Conservation (phyloP, 1,140 invertebrate genomes). For the Coenobita brevimanus region DNA sequence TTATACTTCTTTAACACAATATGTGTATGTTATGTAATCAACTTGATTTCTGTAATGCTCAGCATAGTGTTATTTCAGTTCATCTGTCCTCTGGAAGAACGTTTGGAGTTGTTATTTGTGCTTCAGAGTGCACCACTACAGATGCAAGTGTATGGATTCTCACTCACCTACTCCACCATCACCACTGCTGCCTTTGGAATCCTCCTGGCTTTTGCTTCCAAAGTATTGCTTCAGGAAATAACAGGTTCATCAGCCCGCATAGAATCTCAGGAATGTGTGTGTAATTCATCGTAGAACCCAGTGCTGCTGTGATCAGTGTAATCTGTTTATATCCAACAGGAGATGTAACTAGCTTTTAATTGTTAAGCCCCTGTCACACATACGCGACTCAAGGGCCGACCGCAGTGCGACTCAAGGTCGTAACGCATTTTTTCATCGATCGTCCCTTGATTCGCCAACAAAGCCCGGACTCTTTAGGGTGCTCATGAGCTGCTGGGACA, state of each 20-base stretch:
- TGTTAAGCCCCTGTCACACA: no score
- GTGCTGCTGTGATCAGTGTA: no score
- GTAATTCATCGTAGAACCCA: no score
- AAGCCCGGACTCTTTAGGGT: no score
- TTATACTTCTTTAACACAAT: background rate
- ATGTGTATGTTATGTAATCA: background rate
- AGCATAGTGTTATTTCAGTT: slow-evolving; percentile 47
- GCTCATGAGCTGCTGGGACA: no score
- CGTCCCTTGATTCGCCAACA: no score
- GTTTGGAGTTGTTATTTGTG: slow-evolving; percentile 58
- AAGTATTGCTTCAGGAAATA: slow-evolving; percentile 58
- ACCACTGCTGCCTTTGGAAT: slow-evolving; percentile 62
- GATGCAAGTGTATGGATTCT: slow-evolving; percentile 62
- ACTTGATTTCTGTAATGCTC: background rate
- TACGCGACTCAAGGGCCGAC: no score
- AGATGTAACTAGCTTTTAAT: no score
- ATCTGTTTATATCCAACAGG: no score
- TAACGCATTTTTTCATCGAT: no score
- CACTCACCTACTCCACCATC: slow-evolving; percentile 55
- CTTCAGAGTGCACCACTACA: slow-evolving; percentile 60
- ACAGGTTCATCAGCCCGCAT: background rate
- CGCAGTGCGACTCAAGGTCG: no score
- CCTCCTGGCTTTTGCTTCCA: slow-evolving; percentile 61
- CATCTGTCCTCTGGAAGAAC: slow-evolving; percentile 61
- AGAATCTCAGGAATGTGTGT: no score